A percentile compares a stretch with the other conserved stretches of the same genome.
Evolutionary conservation across 23 tunicate species (phyloP).

Genomic region (Halocynthia roretzi): DNA sequence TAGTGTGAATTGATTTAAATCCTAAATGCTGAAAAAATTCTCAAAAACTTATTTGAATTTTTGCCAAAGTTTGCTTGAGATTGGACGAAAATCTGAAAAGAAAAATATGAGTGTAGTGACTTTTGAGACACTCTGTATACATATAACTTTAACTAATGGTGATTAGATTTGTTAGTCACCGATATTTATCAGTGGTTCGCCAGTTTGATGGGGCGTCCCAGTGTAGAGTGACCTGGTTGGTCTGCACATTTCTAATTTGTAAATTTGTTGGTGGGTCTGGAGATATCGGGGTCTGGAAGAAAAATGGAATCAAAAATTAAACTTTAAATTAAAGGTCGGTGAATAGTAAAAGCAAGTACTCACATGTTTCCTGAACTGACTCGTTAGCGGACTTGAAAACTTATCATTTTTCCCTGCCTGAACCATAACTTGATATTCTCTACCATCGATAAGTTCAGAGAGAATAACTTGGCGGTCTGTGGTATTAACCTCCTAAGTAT

Average conservation of each 20-base stretch:
- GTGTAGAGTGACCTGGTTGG: slow-evolving; percentile 1
- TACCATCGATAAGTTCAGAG: slow-evolving; percentile 7
- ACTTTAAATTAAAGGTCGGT: neutral
- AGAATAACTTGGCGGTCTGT: neutral
- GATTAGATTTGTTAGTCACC: neutral
- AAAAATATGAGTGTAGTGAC: no score
- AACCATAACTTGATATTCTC: slow-evolving; percentile 15
- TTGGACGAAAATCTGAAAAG: no score
- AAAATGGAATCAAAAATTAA: neutral
- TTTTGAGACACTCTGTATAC: no score
- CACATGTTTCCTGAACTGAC: slow-evolving; percentile 13
- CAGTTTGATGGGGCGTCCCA: slow-evolving; percentile 20
- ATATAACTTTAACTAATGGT: no score
- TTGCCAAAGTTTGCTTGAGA: no score
- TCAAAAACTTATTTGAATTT: no score
- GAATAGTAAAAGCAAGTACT: neutral
- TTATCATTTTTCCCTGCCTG: slow-evolving; percentile 2
- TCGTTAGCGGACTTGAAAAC: slow-evolving; percentile 4
- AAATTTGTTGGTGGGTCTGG: slow-evolving; percentile 14
- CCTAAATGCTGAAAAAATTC: no score
- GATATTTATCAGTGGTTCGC: slow-evolving; percentile 9
- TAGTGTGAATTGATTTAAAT: no score
- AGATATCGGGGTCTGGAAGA: slow-evolving; percentile 8
- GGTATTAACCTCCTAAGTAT: neutral
- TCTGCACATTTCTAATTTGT: neutral